Conservation (phyloP, 2,888 invertebrate species). For the Tetragonula carbonaria region DNA sequence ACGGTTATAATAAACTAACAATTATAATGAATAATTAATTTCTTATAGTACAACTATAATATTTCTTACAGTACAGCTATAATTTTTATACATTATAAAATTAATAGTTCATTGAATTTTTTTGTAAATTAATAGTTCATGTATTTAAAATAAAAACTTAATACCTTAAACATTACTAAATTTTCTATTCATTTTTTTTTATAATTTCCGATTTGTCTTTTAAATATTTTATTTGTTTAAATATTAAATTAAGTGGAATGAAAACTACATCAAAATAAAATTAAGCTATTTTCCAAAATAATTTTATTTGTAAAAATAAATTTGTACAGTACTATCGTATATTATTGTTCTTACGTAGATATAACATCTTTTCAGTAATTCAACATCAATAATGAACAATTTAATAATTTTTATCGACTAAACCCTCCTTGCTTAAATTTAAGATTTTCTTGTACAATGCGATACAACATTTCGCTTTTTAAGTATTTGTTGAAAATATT, state of each 20-base stretch:
- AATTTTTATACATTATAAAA: not conserved
- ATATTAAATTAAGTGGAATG: not conserved
- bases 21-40: not conserved
- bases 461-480: not conserved
- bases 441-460: conserved; percentile 9
- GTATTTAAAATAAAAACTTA: not conserved
- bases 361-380: not conserved
- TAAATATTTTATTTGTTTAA: not conserved
- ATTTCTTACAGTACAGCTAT: too few relatives aligned
- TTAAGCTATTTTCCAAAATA: conserved; percentile 30
- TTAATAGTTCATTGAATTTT: not conserved
- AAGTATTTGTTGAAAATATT: not conserved
- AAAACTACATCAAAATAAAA: not conserved
- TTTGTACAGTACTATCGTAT: conserved; percentile 36
- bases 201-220: not conserved
- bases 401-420: not conserved
- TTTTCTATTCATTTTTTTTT: not conserved
- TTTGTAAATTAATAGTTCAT: not conserved
- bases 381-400: not conserved
- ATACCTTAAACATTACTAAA: not conserved
- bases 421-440: conserved; percentile 1
- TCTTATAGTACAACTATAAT: not conserved
- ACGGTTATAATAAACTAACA: not conserved
- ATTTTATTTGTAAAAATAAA: conserved; percentile 52
- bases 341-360: not conserved